A percentile compares a stretch with the other conserved stretches of the same genome.
Evolutionary conservation across 2,113 vertebrate genomes (phyloP).

Genomic region (Otis tarda): DNA sequence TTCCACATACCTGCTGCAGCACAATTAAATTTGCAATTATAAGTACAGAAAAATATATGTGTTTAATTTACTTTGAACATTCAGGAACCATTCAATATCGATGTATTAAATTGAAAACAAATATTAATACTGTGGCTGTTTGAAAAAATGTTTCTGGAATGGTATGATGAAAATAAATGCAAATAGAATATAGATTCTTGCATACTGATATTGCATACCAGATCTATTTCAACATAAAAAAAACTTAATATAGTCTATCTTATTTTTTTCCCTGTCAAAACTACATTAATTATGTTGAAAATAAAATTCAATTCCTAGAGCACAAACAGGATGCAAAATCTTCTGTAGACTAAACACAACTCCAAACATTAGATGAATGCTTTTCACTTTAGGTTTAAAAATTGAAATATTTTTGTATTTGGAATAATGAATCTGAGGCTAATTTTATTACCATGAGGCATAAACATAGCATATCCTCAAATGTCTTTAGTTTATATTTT

Average conservation of each 20-base stretch:
- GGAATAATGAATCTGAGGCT: background rate
- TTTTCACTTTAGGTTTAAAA: background rate
- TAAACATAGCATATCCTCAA: background rate
- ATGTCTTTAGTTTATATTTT: background rate
- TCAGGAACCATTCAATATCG: background rate
- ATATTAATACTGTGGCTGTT: background rate
- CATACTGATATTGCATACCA: background rate
- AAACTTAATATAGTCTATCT: background rate
- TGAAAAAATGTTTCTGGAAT: background rate
- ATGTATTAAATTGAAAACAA: background rate
- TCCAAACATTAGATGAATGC: background rate
- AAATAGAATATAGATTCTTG: background rate
- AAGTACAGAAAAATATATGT: background rate
- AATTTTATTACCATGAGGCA: background rate
- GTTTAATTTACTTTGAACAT: background rate
- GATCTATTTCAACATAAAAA: background rate
- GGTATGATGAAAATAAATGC: background rate
- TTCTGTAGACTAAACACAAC: background rate
- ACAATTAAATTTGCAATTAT: background rate
- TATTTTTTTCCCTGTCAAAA: background rate
- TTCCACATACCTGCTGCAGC: background rate
- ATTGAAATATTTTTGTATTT: background rate
- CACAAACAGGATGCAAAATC: background rate
- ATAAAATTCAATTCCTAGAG: background rate
- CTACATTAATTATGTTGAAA: background rate